phyloP scores from a whole-genome alignment of 2,113 vertebrate genomes.

The Brachirus orientalis region DNA sequence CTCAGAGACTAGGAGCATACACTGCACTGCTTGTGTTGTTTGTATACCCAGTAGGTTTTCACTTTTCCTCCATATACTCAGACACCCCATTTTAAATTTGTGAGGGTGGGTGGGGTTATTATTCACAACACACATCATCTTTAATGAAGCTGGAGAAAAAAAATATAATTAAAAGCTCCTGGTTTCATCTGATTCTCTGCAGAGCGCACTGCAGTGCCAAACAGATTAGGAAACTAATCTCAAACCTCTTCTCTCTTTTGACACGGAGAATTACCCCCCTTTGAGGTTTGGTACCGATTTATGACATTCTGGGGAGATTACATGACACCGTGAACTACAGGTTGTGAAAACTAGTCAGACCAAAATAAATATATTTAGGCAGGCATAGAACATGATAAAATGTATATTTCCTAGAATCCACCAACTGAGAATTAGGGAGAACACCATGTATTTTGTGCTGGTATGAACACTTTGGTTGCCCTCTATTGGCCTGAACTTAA shows the following conservation, averaged over 20 bases:
- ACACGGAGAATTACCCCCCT: constrained; percentile 55
- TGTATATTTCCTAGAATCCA: constrained; percentile 34
- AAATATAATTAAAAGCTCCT: constrained; percentile 39
- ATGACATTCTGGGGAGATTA: constrained; percentile 64
- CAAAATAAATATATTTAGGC: constrained; percentile 41
- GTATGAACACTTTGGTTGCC: too few species aligned
- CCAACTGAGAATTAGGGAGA: constrained; percentile 14
- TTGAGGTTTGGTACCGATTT: constrained; percentile 64
- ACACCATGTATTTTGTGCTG: background rate
- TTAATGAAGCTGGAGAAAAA: constrained; percentile 39
- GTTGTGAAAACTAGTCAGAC: constrained; percentile 44
- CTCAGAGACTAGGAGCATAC: constrained; percentile 17
- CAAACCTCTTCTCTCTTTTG: constrained; percentile 58
- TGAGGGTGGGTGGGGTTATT: constrained; percentile 32
- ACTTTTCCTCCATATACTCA: constrained; percentile 25
- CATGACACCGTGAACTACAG: constrained; percentile 44
- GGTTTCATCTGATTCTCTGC: constrained; percentile 46
- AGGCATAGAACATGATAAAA: constrained; percentile 34
- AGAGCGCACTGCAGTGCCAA: constrained; percentile 43
- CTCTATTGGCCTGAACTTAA: constrained; percentile 56
- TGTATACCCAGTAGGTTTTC: constrained; percentile 34
- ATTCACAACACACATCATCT: constrained; percentile 35
- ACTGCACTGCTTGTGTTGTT: constrained; percentile 34
- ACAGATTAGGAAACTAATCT: constrained; percentile 71
- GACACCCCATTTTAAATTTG: constrained; percentile 45